Base-by-base conservation (phyloP, 1,140 invertebrate species). In the Charaxes varanes region DNA sequence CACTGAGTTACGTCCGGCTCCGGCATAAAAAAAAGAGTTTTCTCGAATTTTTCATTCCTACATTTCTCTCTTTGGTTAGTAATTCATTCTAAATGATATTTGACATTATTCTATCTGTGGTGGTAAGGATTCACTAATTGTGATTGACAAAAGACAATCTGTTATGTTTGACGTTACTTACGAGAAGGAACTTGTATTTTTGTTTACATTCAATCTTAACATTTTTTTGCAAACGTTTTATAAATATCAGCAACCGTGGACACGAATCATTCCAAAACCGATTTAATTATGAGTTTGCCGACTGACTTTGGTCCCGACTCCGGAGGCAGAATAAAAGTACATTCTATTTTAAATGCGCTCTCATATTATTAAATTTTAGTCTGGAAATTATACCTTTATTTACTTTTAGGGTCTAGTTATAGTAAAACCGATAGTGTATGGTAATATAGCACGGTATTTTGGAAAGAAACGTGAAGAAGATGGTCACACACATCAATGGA, bases 401-500 rank as follows among this genome's bases (percentile, higher is more conserved):
- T 28, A n/a, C 6, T 19, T 23, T 22, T 47, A 97, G 92, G 96
- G 96, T 28, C 76, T 96, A 2, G 93, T 91, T 2, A 93, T 99
- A 52, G 89, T 99, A 0, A 99, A 99, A 70, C 96, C 97, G 8
- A 93, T 99, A 66, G 91, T 99, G 2, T 99, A 97, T 84, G 98
- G 98, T 2, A 99, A 99, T 73, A 88, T 97, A 40, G 96, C 98
- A 0, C 85, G 94, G 44, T 97, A 96, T 71, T 98, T 99, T 86
- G 96, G 96, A 0, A 95, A 97, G 62, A 99, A 99, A 80, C 87
- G 97, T n/a, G 96, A 98, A 69, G 95, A 97, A 80, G 97, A 99
- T 87, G 97, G 97, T 0, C 98, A 99, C 64, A 99, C 98, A 1
- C 98, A 99, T 87, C 92, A 98, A 60, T 99, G 98, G 98, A 98